Evolutionary conservation across 2,113 vertebrate species (phyloP).

Genomic region (Percina caprodes): DNA sequence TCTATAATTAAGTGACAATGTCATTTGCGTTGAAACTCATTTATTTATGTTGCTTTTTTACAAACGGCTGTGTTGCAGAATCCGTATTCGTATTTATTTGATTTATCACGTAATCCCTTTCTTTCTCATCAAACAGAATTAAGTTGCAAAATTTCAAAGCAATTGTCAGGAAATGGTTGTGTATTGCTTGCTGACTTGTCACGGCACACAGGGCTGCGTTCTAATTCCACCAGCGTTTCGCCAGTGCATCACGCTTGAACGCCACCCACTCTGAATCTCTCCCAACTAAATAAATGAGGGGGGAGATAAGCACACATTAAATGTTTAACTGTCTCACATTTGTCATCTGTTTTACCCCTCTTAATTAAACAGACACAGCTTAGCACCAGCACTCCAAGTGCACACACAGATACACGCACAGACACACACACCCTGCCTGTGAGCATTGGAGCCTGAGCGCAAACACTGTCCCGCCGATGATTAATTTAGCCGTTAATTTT

Average conservation of each 20-base stretch:
- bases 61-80: slow-evolving; percentile 49
- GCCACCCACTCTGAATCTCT: slow-evolving; percentile 78
- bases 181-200: slow-evolving; percentile 73
- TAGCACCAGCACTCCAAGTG: slow-evolving; percentile 71
- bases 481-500: slow-evolving; percentile 84
- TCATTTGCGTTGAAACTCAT: slow-evolving; percentile 50
- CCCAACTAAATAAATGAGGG: slow-evolving; percentile 81
- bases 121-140: slow-evolving; percentile 73
- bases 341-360: slow-evolving; percentile 85
- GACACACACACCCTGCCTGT: slow-evolving; percentile 51
- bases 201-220: slow-evolving; percentile 58
- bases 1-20: slow-evolving; percentile 58
- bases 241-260: slow-evolving; percentile 73
- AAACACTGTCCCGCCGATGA: slow-evolving; percentile 79
- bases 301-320: slow-evolving; percentile 83
- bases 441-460: slow-evolving; percentile 75
- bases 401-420: neutral
- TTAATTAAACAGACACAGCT: slow-evolving; percentile 85
- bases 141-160: slow-evolving; percentile 76
- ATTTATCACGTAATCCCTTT: slow-evolving; percentile 65
- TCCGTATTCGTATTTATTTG: slow-evolving; percentile 59
- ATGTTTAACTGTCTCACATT: slow-evolving; percentile 86
- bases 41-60: slow-evolving; percentile 26
- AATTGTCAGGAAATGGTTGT: slow-evolving; percentile 76
- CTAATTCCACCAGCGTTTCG: slow-evolving; percentile 60